Evolutionary conservation across 2,888 invertebrate species (phyloP), one percentile per base, ranked within the genome.

Genomic region (Coleophora deauratella): DNA sequence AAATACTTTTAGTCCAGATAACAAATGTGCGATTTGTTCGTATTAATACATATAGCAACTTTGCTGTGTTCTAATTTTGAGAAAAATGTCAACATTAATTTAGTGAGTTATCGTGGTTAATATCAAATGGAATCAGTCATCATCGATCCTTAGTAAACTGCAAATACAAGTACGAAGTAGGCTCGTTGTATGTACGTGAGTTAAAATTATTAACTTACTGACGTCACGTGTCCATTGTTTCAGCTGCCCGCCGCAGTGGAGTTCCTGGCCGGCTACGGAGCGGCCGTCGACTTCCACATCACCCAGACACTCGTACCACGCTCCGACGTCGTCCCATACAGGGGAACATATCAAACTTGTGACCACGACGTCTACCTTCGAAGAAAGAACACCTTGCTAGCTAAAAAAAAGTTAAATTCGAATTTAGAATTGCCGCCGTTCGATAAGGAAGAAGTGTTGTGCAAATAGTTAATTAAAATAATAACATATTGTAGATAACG

Each of bases 201-300:
- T 21, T 12, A 27, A 38, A 38, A 36, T 38, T 36, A 42, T 38
- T 31, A 41, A 13, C 37, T 28, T 10, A 51, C 60, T 68, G 57
- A 72, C 62, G 62, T 64, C 48, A 62, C 38, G 14, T 32, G 48
- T 68, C 55, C 46, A 66, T 82, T 82, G 84, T 84, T 84, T 44
- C 79, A 84, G 84, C 69, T 76, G 64, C 71, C 72, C 48, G 72
- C 67, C 59, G 74, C 76, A 65, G 72, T 71, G 55, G 70, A 72
- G 67, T 73, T 71, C 65, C 78, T 79, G 49, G 62, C 67, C 57
- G 78, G 81, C 52, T 80, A 80, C 70, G 80, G 82, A 49, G 77
- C 80, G 52, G 84, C 79, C 45, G 64, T 81, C 54, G 80, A 82
- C 69, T 80, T 71, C 6, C 21, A 21, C 64, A 10, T 9, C n/a